phyloP scores from a whole-genome alignment of 2,888 invertebrate genomes.

The Macropis europaea region DNA sequence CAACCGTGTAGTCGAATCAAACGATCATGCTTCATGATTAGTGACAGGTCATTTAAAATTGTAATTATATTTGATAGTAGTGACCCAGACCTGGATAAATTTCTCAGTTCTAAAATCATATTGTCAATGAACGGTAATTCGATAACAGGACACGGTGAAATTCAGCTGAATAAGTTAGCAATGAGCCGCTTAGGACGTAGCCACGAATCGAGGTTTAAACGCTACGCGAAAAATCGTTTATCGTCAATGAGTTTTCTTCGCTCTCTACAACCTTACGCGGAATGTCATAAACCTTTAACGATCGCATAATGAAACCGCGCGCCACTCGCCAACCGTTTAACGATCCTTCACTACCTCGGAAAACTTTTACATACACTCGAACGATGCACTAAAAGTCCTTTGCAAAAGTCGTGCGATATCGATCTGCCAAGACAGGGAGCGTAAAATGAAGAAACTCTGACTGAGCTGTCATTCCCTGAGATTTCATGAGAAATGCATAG shows the following conservation, averaged over 20 bases:
- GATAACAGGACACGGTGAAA: background rate
- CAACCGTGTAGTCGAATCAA: too few relatives aligned
- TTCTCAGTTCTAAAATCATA: too few relatives aligned
- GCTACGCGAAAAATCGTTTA: slow-evolving; percentile 41
- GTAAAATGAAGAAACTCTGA: background rate
- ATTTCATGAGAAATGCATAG: too few relatives aligned
- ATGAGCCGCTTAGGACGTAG: background rate
- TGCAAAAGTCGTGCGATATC: slow-evolving; percentile 10
- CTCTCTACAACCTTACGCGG: slow-evolving; percentile 23
- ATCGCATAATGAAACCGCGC: slow-evolving; percentile 60
- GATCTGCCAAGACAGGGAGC: slow-evolving; percentile 5
- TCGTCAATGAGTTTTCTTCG: slow-evolving; percentile 36
- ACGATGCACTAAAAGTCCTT: slow-evolving; percentile 11
- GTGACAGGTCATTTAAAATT: too few relatives aligned
- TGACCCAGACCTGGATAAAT: too few relatives aligned
- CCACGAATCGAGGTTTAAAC: background rate
- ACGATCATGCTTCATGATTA: too few relatives aligned
- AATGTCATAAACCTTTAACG: slow-evolving; percentile 64
- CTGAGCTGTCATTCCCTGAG: too few relatives aligned
- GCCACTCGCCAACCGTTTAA: slow-evolving; percentile 35
- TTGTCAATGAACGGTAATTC: too few relatives aligned
- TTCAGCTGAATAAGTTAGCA: background rate
- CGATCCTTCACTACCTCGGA: slow-evolving; percentile 53
- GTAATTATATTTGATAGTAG: too few relatives aligned
- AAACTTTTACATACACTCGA: slow-evolving; percentile 32